Conservation (phyloP, 1,140 invertebrate genomes). For the Trichonephila clavata region DNA sequence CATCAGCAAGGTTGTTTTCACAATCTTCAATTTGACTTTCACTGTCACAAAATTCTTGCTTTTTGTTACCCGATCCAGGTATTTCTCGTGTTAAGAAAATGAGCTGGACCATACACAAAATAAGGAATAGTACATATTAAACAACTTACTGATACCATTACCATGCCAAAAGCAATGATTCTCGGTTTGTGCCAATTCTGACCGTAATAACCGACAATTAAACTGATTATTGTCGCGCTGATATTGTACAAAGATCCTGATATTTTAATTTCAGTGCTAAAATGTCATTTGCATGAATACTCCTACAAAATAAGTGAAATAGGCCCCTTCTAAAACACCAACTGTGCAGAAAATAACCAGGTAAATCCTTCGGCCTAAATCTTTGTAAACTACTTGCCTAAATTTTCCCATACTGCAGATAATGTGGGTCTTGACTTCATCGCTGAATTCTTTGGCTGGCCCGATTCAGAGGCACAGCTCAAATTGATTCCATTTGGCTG, state of each 20-base stretch:
- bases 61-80: neutral
- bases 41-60: slow-evolving; percentile 8
- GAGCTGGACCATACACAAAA: slow-evolving; percentile 84
- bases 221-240: slow-evolving; percentile 42
- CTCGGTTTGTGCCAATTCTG: slow-evolving; percentile 86
- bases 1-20: slow-evolving; percentile 77
- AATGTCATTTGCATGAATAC: slow-evolving; percentile 90
- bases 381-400: slow-evolving; percentile 85
- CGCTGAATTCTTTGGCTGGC: neutral
- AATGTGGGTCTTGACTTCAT: neutral
- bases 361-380: slow-evolving; percentile 88
- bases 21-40: neutral
- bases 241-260: slow-evolving; percentile 83
- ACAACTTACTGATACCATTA: slow-evolving; percentile 86
- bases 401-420: slow-evolving; percentile 84
- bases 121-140: slow-evolving; percentile 86
- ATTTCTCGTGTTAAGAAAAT: slow-evolving; percentile 48
- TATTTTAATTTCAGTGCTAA: slow-evolving; percentile 88
- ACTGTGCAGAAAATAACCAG: slow-evolving; percentile 87
- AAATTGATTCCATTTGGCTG: neutral
- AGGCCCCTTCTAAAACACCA: slow-evolving; percentile 87
- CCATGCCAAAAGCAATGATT: slow-evolving; percentile 87
- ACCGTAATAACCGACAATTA: slow-evolving; percentile 85
- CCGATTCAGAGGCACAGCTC: neutral
- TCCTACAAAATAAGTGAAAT: slow-evolving; percentile 88